Base-by-base conservation (phyloP, 2,888 invertebrate species). In the Protonemura montana region DNA sequence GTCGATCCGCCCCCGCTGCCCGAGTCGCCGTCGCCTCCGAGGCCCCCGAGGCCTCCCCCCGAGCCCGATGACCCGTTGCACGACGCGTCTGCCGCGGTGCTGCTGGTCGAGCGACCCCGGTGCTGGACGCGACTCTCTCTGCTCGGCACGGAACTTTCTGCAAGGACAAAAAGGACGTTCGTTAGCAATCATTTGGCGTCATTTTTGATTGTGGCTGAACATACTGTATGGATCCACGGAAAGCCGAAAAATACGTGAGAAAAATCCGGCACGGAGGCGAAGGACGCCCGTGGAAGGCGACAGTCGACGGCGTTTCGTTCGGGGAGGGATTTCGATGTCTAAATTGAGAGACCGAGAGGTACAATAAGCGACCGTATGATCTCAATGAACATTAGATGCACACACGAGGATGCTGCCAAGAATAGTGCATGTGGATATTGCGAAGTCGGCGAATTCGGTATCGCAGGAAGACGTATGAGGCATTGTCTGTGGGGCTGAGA, bases 1-100 rank as follows among this genome's bases (percentile, higher is more conserved):
- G 84, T 16, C 27, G 76, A 87, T 87, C 87, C 87, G 85, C n/a
- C n/a, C n/a, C 86, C 85, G 87, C 88, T 86, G 87, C 88, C 88
- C 87, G 87, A 80, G 87, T 10, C 13, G 59, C 85, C 87, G 85
- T 87, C 86, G 87, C 84, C 85, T 82, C 41, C 85, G 82, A 13
- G 85, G 87, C 81, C 82, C 78, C n/a, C 86, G 87, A 81, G 80
- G 86, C 85, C 86, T 88, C 86, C 87, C 88, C 80, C 85, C 41
- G 42, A 83, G 84, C 82, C 78, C 59, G 83, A 35, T 35, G 35
- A 35, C 10, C 35, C 76, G 86, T 35, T 27, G 84, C 84, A 42
- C 6, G 84, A 59, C 30, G 84, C 84, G 59, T 28, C 41, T 77
- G 86, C 21, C 28, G 41, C 86, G 77, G 84, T 28, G n/a, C 59